These are phyloP conservation scores for Epizoanthus illoricatus DNA, from an alignment of 92 coral and sea anemone species.

Conservation along the genomic window DNA sequence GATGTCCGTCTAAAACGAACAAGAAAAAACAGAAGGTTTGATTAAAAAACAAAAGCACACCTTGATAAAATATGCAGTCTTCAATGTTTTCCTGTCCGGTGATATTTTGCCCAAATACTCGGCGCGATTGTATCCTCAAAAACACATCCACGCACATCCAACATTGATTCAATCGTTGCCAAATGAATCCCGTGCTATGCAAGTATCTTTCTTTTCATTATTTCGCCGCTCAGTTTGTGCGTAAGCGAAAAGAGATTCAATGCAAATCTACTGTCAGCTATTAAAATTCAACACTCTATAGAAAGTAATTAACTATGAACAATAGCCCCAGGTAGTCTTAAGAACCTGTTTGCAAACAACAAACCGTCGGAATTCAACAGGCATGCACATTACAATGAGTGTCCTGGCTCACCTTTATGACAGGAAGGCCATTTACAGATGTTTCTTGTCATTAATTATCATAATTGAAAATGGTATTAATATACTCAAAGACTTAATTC, in stretches of 20 bases:
- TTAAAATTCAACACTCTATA: slow-evolving; percentile 25
- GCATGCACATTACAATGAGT: neutral
- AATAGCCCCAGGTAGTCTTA: neutral
- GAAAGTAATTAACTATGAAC: slow-evolving; percentile 23
- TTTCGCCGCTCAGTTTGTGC: slow-evolving; percentile 19
- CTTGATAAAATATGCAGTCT: slow-evolving; percentile 30
- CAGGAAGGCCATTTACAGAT: neutral
- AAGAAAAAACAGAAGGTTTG: slow-evolving; percentile 5
- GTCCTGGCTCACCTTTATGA: neutral
- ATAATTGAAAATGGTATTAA: neutral
- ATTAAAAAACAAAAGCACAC: slow-evolving; percentile 15
- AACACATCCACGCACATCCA: slow-evolving; percentile 8
- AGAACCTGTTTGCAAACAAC: slow-evolving; percentile 27
- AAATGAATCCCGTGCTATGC: neutral
- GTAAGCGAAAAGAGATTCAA: slow-evolving; percentile 19
- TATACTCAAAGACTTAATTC: neutral
- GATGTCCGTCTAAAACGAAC: slow-evolving; percentile 2
- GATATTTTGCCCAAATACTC: neutral
- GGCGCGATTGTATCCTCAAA: neutral
- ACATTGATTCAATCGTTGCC: neutral
- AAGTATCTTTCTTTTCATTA: neutral
- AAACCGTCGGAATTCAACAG: slow-evolving; percentile 14
- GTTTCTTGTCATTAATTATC: neutral
- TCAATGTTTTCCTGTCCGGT: slow-evolving; percentile 9
- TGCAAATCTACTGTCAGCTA: slow-evolving; percentile 10